Percentiles rank a stretch among this genome's conserved stretches.
These are phyloP conservation scores for Lissocephala sabroskyi DNA, from an alignment of 2,888 invertebrate species.

Conservation along the genomic window DNA sequence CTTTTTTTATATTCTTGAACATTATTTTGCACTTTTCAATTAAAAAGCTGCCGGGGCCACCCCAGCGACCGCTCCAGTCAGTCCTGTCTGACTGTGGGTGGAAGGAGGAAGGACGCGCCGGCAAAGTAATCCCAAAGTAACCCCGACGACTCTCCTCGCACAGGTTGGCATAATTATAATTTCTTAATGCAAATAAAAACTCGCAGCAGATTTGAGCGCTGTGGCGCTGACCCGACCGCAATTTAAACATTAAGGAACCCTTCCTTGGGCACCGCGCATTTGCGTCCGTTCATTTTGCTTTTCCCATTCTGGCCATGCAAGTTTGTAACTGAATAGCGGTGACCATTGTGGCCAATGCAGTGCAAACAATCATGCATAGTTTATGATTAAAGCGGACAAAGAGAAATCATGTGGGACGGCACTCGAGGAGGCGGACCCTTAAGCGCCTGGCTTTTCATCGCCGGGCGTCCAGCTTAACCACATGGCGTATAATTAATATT, in stretches of 20 bases:
- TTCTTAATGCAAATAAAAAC: slow-evolving; percentile 60
- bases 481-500: slow-evolving; percentile 65
- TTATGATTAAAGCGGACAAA: slow-evolving; percentile 48
- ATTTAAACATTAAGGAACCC: slow-evolving; percentile 49
- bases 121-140: slow-evolving; percentile 63
- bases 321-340: not conserved
- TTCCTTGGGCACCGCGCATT: slow-evolving; percentile 38
- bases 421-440: no score
- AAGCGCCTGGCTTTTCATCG: slow-evolving; percentile 44
- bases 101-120: slow-evolving; percentile 12
- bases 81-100: not conserved
- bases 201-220: no score
- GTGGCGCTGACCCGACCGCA: slow-evolving; percentile 25
- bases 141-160: slow-evolving; percentile 1
- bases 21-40: slow-evolving; percentile 66
- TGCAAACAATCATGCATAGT: slow-evolving; percentile 58
- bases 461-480: slow-evolving; percentile 40
- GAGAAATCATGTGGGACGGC: no score
- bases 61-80: slow-evolving; percentile 13
- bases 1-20: slow-evolving; percentile 63
- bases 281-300: not conserved
- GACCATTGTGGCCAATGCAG: slow-evolving; percentile 52
- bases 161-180: slow-evolving; percentile 63
- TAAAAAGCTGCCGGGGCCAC: slow-evolving; percentile 42
- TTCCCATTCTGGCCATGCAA: not conserved